Base-by-base conservation (phyloP, 2,797 vertebrate genomes). In the Tachyglossus aculeatus region DNA sequence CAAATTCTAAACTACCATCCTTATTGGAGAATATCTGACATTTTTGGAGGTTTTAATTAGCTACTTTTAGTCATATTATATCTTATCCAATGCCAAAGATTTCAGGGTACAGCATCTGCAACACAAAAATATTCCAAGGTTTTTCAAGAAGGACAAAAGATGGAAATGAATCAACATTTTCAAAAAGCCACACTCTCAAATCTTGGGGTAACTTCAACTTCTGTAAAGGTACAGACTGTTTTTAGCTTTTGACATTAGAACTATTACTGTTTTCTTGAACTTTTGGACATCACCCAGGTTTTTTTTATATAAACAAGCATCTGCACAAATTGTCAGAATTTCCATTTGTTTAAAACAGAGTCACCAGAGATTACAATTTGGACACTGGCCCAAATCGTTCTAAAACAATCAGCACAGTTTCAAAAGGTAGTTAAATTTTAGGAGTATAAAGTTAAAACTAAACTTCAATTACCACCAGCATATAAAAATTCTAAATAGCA, bases 261-360 rank as follows among this genome's bases (percentile, higher is more conserved):
- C 67, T 19, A 47, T 61, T 37, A 37, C 44, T 64, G 74, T 33
- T 69, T 52, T 37, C 54, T 79, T 71, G 69, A 51, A 63, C 51
- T 54, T 73, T 68, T 90, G 87, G 85, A 74, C 19, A 3, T 38
- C 13, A n/a, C 40, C 83, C 84, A 90, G 56, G n/a, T n/a, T 8
- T 56, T 78, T 70, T 59, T 52, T 50, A 77, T 68, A 86, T 78
- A 87, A 89, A 87, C 81, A 85, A 2, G 3, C 77, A 86, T 82
- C 78, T 85, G 81, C 62, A 80, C 69, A 84, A 72, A 66, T 33
- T 33, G 73, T 85, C 77, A 85, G 77, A 81, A 63, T 85, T 86
- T 84, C 85, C 86, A 82, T 41, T 80, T 68, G 59, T 71, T 81
- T 67, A 59, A 82, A 71, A 76, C 67, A 18, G 3, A 38, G 55